Percentiles rank a stretch among this genome's conserved stretches.
These are phyloP conservation scores for Tetramorium bicarinatum DNA, from an alignment of 2,888 invertebrate species.

Conservation along the genomic window DNA sequence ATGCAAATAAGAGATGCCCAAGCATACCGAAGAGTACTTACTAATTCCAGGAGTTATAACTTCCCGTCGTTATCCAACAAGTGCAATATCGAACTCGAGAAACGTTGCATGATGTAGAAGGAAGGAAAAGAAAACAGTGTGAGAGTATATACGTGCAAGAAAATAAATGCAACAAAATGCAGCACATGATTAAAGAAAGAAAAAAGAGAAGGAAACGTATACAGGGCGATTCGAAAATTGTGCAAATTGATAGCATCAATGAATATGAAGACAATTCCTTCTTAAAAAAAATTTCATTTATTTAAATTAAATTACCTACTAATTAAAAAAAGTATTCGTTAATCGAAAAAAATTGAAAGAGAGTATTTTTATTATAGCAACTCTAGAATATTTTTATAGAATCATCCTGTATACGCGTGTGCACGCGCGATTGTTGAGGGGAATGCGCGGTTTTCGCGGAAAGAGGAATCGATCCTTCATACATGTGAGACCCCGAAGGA, in stretches of 20 bases:
- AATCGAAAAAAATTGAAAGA: background rate
- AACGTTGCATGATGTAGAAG: background rate
- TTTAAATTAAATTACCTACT: background rate
- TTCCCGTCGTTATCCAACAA: conserved; percentile 68
- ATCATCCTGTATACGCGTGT: conserved; percentile 3
- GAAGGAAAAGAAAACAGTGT: background rate
- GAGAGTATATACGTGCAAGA: background rate
- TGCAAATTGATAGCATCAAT: background rate
- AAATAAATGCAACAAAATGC: conserved; percentile 9
- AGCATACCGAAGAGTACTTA: conserved; percentile 47
- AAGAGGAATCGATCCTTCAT: conserved; percentile 34
- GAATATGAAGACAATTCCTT: no score
- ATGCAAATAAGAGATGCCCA: conserved; percentile 49
- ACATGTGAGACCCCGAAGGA: conserved; percentile 47
- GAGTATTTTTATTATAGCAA: background rate
- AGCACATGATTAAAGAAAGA: background rate
- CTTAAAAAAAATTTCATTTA: background rate
- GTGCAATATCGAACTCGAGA: conserved; percentile 5
- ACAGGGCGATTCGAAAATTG: background rate
- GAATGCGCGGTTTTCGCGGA: conserved; percentile 5
- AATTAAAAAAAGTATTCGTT: background rate
- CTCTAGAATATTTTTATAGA: background rate
- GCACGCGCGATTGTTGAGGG: background rate
- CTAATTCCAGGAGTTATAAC: conserved; percentile 73
- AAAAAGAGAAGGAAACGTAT: background rate